Evolutionary conservation across 1,140 invertebrate species (phyloP), one percentile per base, ranked within the genome.

Genomic region (Pteromalus puparum): DNA sequence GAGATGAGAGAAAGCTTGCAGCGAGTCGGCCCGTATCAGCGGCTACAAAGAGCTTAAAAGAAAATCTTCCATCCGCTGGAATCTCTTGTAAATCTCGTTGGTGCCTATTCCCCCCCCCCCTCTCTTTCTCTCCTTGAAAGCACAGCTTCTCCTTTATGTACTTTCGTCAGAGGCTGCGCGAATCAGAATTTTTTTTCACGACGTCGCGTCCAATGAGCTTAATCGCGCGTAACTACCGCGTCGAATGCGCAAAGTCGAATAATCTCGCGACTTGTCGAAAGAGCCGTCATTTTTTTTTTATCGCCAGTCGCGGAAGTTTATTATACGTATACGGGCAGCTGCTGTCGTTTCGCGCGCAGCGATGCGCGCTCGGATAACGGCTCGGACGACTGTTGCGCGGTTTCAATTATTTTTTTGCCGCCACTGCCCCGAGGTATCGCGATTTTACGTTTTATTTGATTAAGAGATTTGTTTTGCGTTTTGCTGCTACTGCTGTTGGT

Each of bases 11-110:
- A 18, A 9, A 24, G 82, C 30, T n/a, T n/a, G 10, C 38, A 42
- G 38, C 4, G 30, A 83, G 82, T 83, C 65, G 68, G 75, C 26
- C 75, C 46, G 67, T 53, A 83, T 83, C 75, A 78, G 67, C 26
- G 68, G 82, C 46, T 28, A 83, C 75, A 83, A 83, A 74, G 76
- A 65, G 70, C 68, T 34, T 84, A 84, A 74, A 84, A 84, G 76
- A 84, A 84, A 84, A 61, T 61, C 48, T 21, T 83, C 46, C 68
- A 73, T 79, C 75, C 38, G 82, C 12, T 28, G 34, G 73, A 76
- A 82, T 76, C 18, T 61, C 81, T 82, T 76, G n/a, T 28, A 65
- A 78, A 83, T 83, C 74, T 83, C 76, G 48, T 74, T 74, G 79
- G 46, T 21, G 30, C 30, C 30, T 34, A n/a, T n/a, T n/a, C n/a